These are phyloP conservation scores for Ips nitidus DNA, from an alignment of 1,140 invertebrate genomes.

Conservation along the genomic window DNA sequence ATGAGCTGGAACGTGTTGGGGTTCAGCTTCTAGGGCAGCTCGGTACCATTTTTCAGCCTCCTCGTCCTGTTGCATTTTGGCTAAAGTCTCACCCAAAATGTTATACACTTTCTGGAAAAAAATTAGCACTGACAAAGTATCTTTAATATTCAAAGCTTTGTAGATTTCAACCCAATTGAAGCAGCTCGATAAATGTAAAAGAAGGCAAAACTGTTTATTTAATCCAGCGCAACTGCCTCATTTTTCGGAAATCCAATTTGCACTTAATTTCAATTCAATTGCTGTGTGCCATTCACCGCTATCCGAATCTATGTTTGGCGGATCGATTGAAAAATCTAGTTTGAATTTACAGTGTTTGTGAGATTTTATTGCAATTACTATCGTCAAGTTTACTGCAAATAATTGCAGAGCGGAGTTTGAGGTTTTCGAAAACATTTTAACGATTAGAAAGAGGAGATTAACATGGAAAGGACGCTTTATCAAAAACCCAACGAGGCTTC, in stretches of 20 bases:
- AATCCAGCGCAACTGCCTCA: constrained; percentile 28
- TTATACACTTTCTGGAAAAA: constrained; percentile 74
- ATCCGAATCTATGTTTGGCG: constrained; percentile 24
- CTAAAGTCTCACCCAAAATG: constrained; percentile 83
- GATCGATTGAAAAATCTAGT: constrained; percentile 25
- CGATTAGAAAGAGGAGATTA: too few relatives aligned
- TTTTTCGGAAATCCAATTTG: constrained; percentile 35
- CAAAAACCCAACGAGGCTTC: too few relatives aligned
- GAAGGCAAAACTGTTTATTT: constrained; percentile 27
- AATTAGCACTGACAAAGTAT: constrained; percentile 1
- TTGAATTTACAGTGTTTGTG: constrained; percentile 18
- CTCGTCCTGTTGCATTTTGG: constrained; percentile 73
- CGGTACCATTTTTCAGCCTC: constrained; percentile 84
- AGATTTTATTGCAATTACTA: constrained; percentile 22
- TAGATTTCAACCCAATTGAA: background rate
- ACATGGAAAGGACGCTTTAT: too few relatives aligned
- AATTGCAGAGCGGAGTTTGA: constrained; percentile 1
- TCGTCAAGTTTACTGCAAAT: constrained; percentile 14
- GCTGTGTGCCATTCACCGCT: constrained; percentile 15
- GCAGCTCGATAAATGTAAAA: background rate
- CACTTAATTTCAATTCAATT: constrained; percentile 35
- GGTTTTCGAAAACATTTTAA: background rate
- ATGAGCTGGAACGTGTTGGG: constrained; percentile 85
- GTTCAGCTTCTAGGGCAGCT: constrained; percentile 76
- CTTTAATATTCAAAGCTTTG: background rate